Evolutionary conservation across 2,888 invertebrate genomes (phyloP), one percentile per base, ranked within the genome.

Genomic region (Protodeltote pygarga): DNA sequence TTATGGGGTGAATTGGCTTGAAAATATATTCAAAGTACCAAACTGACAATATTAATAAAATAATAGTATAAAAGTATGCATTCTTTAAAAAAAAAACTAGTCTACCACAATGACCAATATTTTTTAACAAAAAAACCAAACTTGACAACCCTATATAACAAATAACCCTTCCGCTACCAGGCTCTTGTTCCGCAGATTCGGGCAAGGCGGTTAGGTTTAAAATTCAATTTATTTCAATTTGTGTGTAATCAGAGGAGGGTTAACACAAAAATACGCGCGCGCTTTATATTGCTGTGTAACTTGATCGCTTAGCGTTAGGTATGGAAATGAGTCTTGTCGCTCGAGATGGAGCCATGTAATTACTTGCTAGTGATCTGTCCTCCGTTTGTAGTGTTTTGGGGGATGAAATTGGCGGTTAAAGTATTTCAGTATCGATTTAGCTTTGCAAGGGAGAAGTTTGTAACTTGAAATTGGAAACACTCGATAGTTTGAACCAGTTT

Each of bases 221-320:
- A 89, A 91, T 90, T 88, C 90, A 90, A 91, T 91, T 92, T 90
- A 85, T 92, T 84, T 87, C 92, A 91, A 91, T 92, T 92, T 91
- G 85, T 79, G 79, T 81, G 87, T 88, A 92, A 91, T 91, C 90
- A 89, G 81, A 74, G 75, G 77, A 79, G 80, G 86, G 80, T 76
- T 81, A 82, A 80, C 74, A 81, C 84, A 88, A 90, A 91, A 91
- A 90, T 89, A 89, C 83, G 83, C 73, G 70, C 65, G 62, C 61
- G 74, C 77, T 75, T 75, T 81, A 76, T 81, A 81, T 81, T 78
- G 77, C 71, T 66, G 59, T 49, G 73, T 74, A 77, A 78, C 73
- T 72, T 74, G 76, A 81, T 78, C 79, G 80, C 71, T 87, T 83
- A 79, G 69, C 66, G 70, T 77, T 80, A 75, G 60, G 57, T 70